Percentiles rank a stretch among this genome's conserved stretches.
phyloP scores from a whole-genome alignment of 2,113 vertebrate genomes.

The Mastomys coucha region DNA sequence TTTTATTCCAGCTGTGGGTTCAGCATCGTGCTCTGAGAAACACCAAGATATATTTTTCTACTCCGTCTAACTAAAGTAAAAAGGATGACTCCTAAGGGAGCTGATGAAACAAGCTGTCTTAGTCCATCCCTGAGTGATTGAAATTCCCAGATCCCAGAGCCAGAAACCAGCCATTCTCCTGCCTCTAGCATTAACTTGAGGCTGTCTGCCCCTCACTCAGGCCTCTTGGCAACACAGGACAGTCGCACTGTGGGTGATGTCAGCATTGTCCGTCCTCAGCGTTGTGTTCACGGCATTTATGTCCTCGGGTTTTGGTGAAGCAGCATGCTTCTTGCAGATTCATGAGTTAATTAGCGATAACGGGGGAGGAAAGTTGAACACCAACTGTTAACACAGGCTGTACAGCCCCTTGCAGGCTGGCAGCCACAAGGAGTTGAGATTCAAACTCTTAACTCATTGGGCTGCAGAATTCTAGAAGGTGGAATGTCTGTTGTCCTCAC shows the following conservation, averaged over 20 bases:
- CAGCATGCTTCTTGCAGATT: neutral
- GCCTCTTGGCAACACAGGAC: neutral
- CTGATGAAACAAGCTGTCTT: neutral
- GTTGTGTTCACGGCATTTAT: neutral
- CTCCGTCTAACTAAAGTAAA: neutral
- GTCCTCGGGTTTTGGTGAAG: neutral
- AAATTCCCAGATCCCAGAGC: neutral
- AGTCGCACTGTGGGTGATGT: neutral
- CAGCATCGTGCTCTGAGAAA: slow-evolving; percentile 28
- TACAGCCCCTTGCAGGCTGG: neutral
- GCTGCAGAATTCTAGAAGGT: neutral
- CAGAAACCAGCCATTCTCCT: neutral
- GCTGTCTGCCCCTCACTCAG: neutral
- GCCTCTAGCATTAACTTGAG: neutral
- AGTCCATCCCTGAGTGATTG: slow-evolving; percentile 35
- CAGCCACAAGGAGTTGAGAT: slow-evolving; percentile 22
- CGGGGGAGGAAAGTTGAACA: neutral
- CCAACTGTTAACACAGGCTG: neutral
- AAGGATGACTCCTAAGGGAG: slow-evolving; percentile 9
- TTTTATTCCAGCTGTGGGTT: slow-evolving; percentile 31
- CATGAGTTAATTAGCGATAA: neutral
- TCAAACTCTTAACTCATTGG: slow-evolving; percentile 47
- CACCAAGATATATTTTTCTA: slow-evolving; percentile 43
- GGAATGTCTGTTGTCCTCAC: slow-evolving; percentile 53
- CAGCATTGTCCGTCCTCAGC: neutral